Evolutionary conservation across 2,888 invertebrate genomes (phyloP), one percentile per base, ranked within the genome.

Genomic region (Hipparchia sbordonii): DNA sequence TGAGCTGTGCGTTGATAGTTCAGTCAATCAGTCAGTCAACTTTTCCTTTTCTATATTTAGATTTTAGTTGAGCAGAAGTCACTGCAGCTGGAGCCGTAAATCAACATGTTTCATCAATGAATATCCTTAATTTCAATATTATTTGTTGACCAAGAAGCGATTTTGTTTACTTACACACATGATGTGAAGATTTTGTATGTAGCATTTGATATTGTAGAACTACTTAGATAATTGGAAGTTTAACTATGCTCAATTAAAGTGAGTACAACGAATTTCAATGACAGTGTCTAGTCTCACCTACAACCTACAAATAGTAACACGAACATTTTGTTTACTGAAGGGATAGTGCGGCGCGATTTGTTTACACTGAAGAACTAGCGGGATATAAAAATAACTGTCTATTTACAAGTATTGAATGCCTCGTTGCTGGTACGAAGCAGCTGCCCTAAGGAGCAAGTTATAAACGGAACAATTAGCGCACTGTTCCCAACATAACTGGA

Each of bases 371-470:
- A 92, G 87, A 89, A 85, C 88, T 85, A 84, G 86, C 84, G 85
- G 88, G 89, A 90, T 91, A 92, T 92, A 92, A 91, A 93, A 92
- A 93, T 93, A 93, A 92, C 90, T 89, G 89, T 91, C 90, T 93
- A 91, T 92, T 91, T 91, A 92, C 88, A 86, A 91, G 90, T 90
- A 89, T 91, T 90, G 91, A 92, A 92, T 88, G 87, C 89, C 85
- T 85, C 83, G 86, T 83, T 87, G 85, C 87, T 91, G 91, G 89
- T 91, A 91, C 83, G 87, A 89, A 87, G 86, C 93, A 92, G 91
- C 92, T 92, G 92, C 92, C 89, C 85, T 85, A 86, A 89, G 87
- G 85, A 90, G 89, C 87, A 87, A 87, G 90, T 86, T 92, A 90
- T 91, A 90, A 91, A 90, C 87, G 86, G 88, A 89, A 90, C 92